Base-by-base conservation (phyloP, 2,888 invertebrate genomes). In the Augiades crinisus region DNA sequence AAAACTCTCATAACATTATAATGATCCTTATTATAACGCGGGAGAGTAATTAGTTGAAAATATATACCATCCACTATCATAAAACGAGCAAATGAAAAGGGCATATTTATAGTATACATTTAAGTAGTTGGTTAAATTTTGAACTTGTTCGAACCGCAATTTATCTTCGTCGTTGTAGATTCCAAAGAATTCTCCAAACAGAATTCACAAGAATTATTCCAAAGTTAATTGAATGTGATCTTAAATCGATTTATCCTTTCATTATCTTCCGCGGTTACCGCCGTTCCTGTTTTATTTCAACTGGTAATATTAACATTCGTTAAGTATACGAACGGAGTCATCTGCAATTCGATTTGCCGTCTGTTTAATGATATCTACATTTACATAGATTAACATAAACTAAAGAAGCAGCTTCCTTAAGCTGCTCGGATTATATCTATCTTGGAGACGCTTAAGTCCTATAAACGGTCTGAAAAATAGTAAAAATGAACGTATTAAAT, bases 261-360 rank as follows among this genome's bases (percentile, higher is more conserved):
- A 24, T 24, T 7, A 2, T 24, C 24, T 8, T 24, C 27, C 10
- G n/a, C 10, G n/a, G 24, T 24, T 24, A 24, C 2, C 8, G 27
- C 10, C n/a, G n/a, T 24, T 14, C 13, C 10, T 37, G 17, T 24
- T 16, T 17, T 17, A 13, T 31, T 31, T 31, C 24, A 22, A 38
- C 21, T 8, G 7, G n/a, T n/a, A 22, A 21, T 37, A 49, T 34
- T 49, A 40, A 22, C 21, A 40, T 40, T 47, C 16, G 14, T 31
- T 47, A 30, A 30, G 38, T 38, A 31, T 8, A 41, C 27, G 13
- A 19, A 4, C 13, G 30, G 47, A 16, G 33, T 14, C 41, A 49
- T 49, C 40, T 49, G 49, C 49, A 49, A 41, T 41, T 41, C 40
- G 41, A 49, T 49, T 49, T 24, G 40, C 41, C 40, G 22, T 33